Evolutionary conservation across 2,888 invertebrate species (phyloP).

Genomic region (Andrena chrysosceles): DNA sequence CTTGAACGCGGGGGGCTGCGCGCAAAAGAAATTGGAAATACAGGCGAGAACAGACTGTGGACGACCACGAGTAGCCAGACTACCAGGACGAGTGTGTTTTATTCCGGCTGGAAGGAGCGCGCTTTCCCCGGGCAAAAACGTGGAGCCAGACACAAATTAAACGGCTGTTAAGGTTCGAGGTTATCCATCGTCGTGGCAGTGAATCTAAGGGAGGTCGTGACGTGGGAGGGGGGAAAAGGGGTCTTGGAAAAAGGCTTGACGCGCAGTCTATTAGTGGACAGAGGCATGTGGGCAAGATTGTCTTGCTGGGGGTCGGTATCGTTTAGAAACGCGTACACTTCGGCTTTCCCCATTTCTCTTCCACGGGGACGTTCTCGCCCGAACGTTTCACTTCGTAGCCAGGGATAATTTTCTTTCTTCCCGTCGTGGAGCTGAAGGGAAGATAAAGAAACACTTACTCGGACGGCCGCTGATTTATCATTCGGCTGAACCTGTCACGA

Average conservation of each 20-base stretch:
- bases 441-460: constrained; percentile 60
- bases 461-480: constrained; percentile 58
- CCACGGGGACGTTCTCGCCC: constrained; percentile 38
- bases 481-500: constrained; percentile 42
- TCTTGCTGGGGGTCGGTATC: constrained; percentile 60
- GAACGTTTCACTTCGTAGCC: constrained; percentile 59
- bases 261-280: constrained; percentile 71
- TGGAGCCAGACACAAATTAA: constrained; percentile 75
- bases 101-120: constrained; percentile 40
- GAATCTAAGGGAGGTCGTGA: constrained; percentile 63
- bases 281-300: constrained; percentile 71
- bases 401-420: constrained; percentile 61
- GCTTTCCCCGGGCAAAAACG: constrained; percentile 66
- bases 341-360: constrained; percentile 61
- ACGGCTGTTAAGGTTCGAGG: constrained; percentile 72
- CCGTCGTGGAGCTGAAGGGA: constrained; percentile 16
- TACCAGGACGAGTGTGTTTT: constrained; percentile 39
- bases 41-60: constrained; percentile 53
- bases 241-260: constrained; percentile 69
- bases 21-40: constrained; percentile 61
- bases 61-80: constrained; percentile 33
- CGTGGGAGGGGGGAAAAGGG: neutral
- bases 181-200: constrained; percentile 73
- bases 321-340: constrained; percentile 55
- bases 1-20: constrained; percentile 13